phyloP scores from a whole-genome alignment of 2,113 vertebrate genomes.

The Neoarius graeffei region DNA sequence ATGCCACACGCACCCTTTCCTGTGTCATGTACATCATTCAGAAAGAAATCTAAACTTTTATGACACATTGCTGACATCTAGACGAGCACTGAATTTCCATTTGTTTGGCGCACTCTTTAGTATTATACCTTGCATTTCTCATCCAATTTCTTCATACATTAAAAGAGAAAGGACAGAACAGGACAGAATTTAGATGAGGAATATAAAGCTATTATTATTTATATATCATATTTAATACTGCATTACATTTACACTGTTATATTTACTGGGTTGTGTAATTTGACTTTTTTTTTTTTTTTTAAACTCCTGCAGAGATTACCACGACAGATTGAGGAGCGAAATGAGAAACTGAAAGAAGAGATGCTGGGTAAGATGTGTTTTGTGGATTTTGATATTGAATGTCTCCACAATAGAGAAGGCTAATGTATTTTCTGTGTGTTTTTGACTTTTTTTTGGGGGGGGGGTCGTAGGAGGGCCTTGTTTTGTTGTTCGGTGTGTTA shows the following conservation, averaged over 20 bases:
- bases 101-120: neutral
- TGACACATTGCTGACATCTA: neutral
- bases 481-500: constrained; percentile 12
- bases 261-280: neutral
- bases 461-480: neutral
- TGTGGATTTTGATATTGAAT: neutral
- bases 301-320: constrained; percentile 85
- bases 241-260: neutral
- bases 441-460: neutral
- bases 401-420: neutral
- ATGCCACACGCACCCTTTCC: neutral
- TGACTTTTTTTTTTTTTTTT: constrained; percentile 11
- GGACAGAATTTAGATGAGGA: neutral
- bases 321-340: constrained; percentile 90
- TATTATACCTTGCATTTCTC: neutral
- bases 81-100: neutral
- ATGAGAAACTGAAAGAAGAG: constrained; percentile 94
- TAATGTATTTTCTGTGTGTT: neutral
- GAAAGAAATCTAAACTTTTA: neutral
- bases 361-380: constrained; percentile 84
- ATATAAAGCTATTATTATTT: neutral
- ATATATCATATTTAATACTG: neutral
- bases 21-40: neutral
- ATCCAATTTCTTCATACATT: neutral
- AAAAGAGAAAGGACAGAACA: neutral